Conservation (phyloP, 2,888 invertebrate species). For the Agriopis aurantiaria region DNA sequence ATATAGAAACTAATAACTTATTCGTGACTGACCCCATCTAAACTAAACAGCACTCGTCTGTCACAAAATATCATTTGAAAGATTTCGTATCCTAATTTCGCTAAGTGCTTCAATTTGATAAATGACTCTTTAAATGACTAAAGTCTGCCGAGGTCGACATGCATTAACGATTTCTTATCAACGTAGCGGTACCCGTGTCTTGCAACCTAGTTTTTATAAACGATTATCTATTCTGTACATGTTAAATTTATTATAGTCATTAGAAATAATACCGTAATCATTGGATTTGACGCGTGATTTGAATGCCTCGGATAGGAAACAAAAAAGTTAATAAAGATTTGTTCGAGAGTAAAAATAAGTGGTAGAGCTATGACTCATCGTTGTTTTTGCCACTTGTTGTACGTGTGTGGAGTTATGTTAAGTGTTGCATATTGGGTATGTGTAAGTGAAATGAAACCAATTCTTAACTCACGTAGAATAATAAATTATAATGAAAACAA, state of each 20-base stretch:
- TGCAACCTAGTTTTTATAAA: conserved; percentile 36
- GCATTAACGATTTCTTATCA: conserved; percentile 44
- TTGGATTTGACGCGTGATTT: conserved; percentile 24
- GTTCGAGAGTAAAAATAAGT: conserved; percentile 9
- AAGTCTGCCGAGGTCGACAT: conserved; percentile 39
- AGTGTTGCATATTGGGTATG: background rate
- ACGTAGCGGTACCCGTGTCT: conserved; percentile 38
- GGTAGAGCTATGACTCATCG: conserved; percentile 11
- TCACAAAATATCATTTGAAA: conserved; percentile 28
- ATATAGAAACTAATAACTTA: conserved; percentile 5
- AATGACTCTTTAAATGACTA: conserved; percentile 39
- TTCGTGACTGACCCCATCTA: conserved; percentile 18
- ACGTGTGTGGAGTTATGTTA: background rate
- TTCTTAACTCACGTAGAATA: no score
- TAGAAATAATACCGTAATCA: conserved; percentile 32
- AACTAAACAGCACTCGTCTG: conserved; percentile 7
- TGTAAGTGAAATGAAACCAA: background rate
- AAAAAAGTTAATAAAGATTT: conserved; percentile 20
- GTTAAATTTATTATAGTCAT: conserved; percentile 41
- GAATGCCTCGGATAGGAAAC: conserved; percentile 15
- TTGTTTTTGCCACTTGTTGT: conserved; percentile 5
- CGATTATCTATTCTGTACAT: conserved; percentile 23
- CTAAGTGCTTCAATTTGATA: conserved; percentile 49
- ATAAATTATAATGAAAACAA: no score
- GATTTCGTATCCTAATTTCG: conserved; percentile 44